These are phyloP conservation scores for Urocyon cinereoargenteus DNA, from an alignment of 2,797 vertebrate species.

Conservation along the genomic window DNA sequence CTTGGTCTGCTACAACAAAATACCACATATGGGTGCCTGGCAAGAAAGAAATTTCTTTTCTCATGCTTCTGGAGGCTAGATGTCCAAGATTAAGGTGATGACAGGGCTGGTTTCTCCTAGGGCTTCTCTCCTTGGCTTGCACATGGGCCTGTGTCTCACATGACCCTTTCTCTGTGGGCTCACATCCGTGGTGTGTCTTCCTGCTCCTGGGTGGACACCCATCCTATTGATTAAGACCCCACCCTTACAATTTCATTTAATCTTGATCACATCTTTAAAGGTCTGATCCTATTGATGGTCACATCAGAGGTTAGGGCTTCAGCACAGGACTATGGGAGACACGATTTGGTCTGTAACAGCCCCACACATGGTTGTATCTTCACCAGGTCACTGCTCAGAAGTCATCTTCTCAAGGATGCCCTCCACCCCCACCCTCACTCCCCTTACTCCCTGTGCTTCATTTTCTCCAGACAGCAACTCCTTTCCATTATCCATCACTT, in stretches of 20 bases:
- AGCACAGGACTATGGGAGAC: neutral
- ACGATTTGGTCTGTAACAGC: neutral
- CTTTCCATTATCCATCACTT: neutral
- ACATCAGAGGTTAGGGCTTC: neutral
- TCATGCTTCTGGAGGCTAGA: neutral
- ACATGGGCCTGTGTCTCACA: too few species aligned
- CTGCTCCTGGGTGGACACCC: neutral
- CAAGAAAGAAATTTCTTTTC: neutral
- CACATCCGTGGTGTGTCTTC: neutral
- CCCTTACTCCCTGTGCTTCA: neutral
- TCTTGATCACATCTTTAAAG: neutral
- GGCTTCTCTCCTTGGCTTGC: neutral
- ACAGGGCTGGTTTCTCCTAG: neutral
- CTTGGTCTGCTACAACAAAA: neutral
- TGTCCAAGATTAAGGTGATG: neutral
- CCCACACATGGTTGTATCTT: neutral
- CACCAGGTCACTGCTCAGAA: neutral
- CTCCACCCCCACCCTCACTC: accelerated
- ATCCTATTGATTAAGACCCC: neutral
- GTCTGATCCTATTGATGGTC: neutral
- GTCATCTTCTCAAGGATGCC: neutral
- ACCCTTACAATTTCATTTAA: neutral
- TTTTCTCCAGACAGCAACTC: neutral
- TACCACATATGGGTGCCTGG: neutral
- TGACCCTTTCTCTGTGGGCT: neutral